Evolutionary conservation across 2,113 vertebrate genomes (phyloP).

Genomic region (Synodontis membranacea): DNA sequence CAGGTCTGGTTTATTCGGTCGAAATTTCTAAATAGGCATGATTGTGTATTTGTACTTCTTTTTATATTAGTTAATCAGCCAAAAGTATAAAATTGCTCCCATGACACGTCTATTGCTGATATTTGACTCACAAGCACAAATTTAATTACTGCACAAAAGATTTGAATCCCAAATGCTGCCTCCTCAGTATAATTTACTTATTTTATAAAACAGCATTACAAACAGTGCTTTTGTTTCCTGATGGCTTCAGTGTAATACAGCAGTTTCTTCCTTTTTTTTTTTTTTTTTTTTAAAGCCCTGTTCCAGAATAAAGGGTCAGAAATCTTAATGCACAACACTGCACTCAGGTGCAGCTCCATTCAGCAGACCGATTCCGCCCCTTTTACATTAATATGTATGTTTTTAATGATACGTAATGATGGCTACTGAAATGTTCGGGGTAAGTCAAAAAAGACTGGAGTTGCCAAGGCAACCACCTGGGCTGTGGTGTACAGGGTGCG

Average conservation of each 20-base stretch:
- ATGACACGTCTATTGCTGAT: neutral
- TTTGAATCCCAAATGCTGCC: neutral
- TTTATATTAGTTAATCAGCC: neutral
- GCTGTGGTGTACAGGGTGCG: slow-evolving; percentile 82
- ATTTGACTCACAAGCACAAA: neutral
- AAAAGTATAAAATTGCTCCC: neutral
- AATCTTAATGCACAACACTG: slow-evolving; percentile 69
- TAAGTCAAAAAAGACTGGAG: slow-evolving; percentile 82
- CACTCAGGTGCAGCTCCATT: slow-evolving; percentile 66
- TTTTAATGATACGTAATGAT: slow-evolving; percentile 98
- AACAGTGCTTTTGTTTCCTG: slow-evolving; percentile 44
- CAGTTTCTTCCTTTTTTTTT: slow-evolving; percentile 33
- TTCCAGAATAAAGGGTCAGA: slow-evolving; percentile 52
- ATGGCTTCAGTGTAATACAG: slow-evolving; percentile 36
- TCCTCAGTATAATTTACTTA: slow-evolving; percentile 25
- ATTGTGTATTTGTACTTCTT: neutral
- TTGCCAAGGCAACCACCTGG: slow-evolving; percentile 90
- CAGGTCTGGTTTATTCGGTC: neutral
- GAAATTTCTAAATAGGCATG: neutral
- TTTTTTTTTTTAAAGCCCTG: slow-evolving; percentile 45
- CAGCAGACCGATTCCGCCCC: slow-evolving; percentile 76
- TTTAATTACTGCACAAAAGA: slow-evolving; percentile 10
- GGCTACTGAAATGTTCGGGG: slow-evolving; percentile 88
- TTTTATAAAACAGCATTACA: slow-evolving; percentile 41
- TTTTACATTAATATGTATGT: slow-evolving; percentile 91